Conservation (phyloP, 1,140 invertebrate genomes). For the Trichomalopsis sarcophagae region DNA sequence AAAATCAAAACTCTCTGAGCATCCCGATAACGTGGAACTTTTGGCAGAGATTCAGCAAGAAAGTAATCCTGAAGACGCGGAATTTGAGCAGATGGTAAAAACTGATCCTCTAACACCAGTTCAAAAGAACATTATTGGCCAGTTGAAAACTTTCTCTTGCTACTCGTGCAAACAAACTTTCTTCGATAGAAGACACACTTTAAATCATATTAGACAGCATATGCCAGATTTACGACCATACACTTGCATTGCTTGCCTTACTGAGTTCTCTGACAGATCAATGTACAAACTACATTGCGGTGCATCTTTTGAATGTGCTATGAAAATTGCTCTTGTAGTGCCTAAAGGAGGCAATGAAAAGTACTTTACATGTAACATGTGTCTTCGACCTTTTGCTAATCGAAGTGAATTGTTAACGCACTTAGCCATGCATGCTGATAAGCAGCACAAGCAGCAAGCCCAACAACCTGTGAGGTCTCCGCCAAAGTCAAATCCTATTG, state of each 20-base stretch:
- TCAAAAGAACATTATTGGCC: slow-evolving; percentile 71
- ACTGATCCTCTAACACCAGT: slow-evolving; percentile 65
- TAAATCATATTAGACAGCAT: slow-evolving; percentile 71
- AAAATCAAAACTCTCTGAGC: slow-evolving; percentile 34
- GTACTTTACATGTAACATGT: slow-evolving; percentile 74
- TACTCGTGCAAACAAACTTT: slow-evolving; percentile 67
- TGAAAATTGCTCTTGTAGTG: slow-evolving; percentile 71
- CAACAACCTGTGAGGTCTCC: slow-evolving; percentile 50
- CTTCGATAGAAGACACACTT: slow-evolving; percentile 65
- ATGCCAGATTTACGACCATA: slow-evolving; percentile 68
- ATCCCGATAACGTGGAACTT: slow-evolving; percentile 18
- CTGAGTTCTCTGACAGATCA: slow-evolving; percentile 67
- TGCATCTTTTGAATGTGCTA: slow-evolving; percentile 71
- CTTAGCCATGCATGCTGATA: slow-evolving; percentile 65
- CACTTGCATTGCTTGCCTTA: slow-evolving; percentile 72
- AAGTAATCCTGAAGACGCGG: slow-evolving; percentile 31
- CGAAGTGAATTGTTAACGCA: slow-evolving; percentile 67
- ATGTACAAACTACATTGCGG: slow-evolving; percentile 70
- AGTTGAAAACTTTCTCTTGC: slow-evolving; percentile 72
- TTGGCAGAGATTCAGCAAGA: slow-evolving; percentile 20
- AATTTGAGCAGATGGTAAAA: slow-evolving; percentile 49
- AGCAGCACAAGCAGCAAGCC: slow-evolving; percentile 62
- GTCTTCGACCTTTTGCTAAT: slow-evolving; percentile 64
- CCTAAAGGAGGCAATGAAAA: slow-evolving; percentile 68
- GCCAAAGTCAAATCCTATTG: slow-evolving; percentile 60